Conservation (phyloP, 2,888 invertebrate genomes). For the Scaptodrosophila latifasciaeformis region DNA sequence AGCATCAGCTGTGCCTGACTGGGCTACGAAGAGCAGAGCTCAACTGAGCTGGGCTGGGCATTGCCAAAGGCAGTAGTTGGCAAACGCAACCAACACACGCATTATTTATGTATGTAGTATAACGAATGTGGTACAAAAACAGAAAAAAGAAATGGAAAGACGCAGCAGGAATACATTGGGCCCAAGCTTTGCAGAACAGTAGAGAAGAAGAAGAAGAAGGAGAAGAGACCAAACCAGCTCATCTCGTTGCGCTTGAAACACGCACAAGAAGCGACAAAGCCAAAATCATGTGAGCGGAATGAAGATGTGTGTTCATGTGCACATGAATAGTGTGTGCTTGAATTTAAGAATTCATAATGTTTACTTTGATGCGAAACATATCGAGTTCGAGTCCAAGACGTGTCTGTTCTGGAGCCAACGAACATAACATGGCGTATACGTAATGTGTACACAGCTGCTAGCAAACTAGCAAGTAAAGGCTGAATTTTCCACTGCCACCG, state of each 20-base stretch:
- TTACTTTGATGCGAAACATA: constrained; percentile 68
- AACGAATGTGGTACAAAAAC: constrained; percentile 50
- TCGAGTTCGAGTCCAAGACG: constrained; percentile 47
- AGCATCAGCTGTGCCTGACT: background rate
- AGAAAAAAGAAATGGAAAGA: constrained; percentile 41
- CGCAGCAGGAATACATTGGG: constrained; percentile 51
- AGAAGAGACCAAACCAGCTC: too few relatives aligned
- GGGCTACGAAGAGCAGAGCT: background rate
- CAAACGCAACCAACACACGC: too few relatives aligned
- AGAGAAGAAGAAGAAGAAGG: too few relatives aligned
- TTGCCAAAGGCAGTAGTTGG: too few relatives aligned
- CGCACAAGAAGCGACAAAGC: too few relatives aligned
- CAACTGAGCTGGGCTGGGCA: too few relatives aligned
- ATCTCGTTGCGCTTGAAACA: too few relatives aligned
- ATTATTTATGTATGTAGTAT: constrained; percentile 65
- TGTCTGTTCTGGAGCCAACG: constrained; percentile 18
- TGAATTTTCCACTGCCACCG: constrained; percentile 12
- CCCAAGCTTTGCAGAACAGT: constrained; percentile 28
- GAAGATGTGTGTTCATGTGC: constrained; percentile 48
- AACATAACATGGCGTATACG: constrained; percentile 52
- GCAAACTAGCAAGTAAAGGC: too few relatives aligned
- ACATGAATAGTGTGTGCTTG: constrained; percentile 33
- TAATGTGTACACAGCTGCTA: constrained; percentile 52
- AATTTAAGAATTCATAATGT: constrained; percentile 68
- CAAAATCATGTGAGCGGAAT: constrained; percentile 38